Evolutionary conservation across 2,888 invertebrate genomes (phyloP), one percentile per base, ranked within the genome.

Genomic region (Herminia tarsipennalis): DNA sequence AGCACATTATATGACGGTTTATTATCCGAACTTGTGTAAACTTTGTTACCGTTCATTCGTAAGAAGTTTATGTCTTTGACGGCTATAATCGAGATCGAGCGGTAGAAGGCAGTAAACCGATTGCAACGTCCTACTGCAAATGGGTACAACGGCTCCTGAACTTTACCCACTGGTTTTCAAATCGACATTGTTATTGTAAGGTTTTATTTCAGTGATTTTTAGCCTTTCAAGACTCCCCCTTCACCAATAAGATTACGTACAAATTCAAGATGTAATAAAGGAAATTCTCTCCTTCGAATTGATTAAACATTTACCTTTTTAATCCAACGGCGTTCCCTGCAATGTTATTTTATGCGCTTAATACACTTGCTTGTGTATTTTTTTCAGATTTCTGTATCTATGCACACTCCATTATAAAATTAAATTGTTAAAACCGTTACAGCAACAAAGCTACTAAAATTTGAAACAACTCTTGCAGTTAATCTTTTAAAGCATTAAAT

Each of bases 21-120:
- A 70, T 64, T 63, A 70, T 45, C 28, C 8, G 21, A 37, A 66
- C 62, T 58, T 56, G 42, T 55, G 66, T 55, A 61, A 73, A 77
- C 76, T 74, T 73, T 78, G 77, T 82, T 76, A 75, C 67, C 45
- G 59, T 58, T 56, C 51, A 64, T 64, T 63, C 58, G 60, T 55
- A 53, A 62, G 56, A 62, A 66, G 58, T 73, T 77, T 79, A 78
- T 74, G 65, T 61, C 67, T 74, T 63, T 47, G 64, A 54, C 59
- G 65, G 67, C 51, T 69, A 70, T 74, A 67, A 73, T 73, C 67
- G 70, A 66, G 65, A 73, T 71, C 67, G 67, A 66, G 64, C 62
- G 54, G 42, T 35, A 35, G 49, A 40, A 60, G 55, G 66, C 61
- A 50, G 41, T 76, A 75, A 80, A 81, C 41, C 17, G 45, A 48